Evolutionary conservation across 2,888 invertebrate genomes (phyloP).

Genomic region (Nomada lathburiana): DNA sequence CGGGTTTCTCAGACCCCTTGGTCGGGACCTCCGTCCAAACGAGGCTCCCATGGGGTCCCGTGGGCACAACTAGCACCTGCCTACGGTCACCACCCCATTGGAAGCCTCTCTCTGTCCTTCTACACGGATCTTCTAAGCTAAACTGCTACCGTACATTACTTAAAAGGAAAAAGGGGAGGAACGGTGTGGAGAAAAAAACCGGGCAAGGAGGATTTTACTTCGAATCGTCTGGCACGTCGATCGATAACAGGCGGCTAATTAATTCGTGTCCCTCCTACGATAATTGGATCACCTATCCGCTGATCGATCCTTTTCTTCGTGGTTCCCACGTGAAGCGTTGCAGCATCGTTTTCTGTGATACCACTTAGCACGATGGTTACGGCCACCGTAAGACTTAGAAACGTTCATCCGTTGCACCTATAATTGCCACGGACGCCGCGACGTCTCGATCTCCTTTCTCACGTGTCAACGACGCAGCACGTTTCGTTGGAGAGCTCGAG

Average conservation of each 20-base stretch:
- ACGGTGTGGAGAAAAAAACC: not conserved
- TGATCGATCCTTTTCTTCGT: constrained; percentile 73
- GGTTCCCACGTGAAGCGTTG: constrained; percentile 71
- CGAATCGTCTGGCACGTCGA: constrained; percentile 42
- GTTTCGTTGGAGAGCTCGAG: constrained; percentile 53
- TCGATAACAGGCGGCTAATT: constrained; percentile 77
- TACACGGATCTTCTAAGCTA: constrained; percentile 11
- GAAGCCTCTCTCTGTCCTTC: constrained; percentile 59
- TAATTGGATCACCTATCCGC: constrained; percentile 74
- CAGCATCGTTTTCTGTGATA: constrained; percentile 35
- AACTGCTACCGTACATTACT: constrained; percentile 20
- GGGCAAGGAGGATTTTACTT: constrained; percentile 40
- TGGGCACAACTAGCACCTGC: constrained; percentile 67
- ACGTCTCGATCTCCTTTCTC: constrained; percentile 66
- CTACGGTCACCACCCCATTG: constrained; percentile 63
- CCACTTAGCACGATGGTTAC: constrained; percentile 24
- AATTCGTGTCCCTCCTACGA: constrained; percentile 77
- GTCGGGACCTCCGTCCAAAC: constrained; percentile 64
- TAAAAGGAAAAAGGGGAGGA: not conserved
- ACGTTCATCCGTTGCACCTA: constrained; percentile 49
- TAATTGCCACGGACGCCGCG: constrained; percentile 54
- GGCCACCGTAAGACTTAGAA: constrained; percentile 18
- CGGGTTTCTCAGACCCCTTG: constrained; percentile 77
- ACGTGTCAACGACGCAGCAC: constrained; percentile 69
- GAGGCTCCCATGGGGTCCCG: constrained; percentile 78